Conservation (phyloP, 2,888 invertebrate genomes). For the Villa cingulata region DNA sequence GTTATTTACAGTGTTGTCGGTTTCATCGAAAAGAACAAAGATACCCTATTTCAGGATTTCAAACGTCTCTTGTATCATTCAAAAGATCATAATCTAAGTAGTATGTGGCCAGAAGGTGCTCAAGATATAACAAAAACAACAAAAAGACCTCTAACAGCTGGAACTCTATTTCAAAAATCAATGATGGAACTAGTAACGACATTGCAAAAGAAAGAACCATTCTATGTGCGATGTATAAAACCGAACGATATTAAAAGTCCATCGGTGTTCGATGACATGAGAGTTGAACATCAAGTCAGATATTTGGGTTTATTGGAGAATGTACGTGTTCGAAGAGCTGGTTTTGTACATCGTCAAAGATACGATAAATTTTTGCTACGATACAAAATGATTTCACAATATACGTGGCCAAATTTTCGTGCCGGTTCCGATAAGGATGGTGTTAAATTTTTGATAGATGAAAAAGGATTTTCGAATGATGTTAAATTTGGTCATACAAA, state of each 20-base stretch:
- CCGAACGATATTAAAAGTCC: constrained; percentile 92
- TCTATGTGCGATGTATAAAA: constrained; percentile 94
- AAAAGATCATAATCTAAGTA: constrained; percentile 55
- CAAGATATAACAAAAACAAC: constrained; percentile 83
- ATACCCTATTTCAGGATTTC: constrained; percentile 92
- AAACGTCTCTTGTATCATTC: constrained; percentile 84
- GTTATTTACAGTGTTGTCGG: constrained; percentile 82
- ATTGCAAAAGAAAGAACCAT: constrained; percentile 82
- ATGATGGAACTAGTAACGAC: constrained; percentile 84
- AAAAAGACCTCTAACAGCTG: constrained; percentile 88
- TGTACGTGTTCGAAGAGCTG: constrained; percentile 87
- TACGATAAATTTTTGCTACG: constrained; percentile 88
- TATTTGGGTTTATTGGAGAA: constrained; percentile 92
- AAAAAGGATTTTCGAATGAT: constrained; percentile 62
- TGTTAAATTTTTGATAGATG: constrained; percentile 68
- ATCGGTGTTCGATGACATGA: constrained; percentile 68
- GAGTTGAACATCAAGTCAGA: constrained; percentile 39
- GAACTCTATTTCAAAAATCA: constrained; percentile 86
- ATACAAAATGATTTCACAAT: constrained; percentile 92
- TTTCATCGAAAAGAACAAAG: constrained; percentile 96
- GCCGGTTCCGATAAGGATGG: constrained; percentile 67
- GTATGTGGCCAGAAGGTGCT: constrained; percentile 96
- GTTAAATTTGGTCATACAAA: constrained; percentile 93
- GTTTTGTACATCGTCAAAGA: constrained; percentile 90
- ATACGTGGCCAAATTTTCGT: constrained; percentile 94